A percentile compares a stretch with the other conserved stretches of the same genome.
phyloP scores from a whole-genome alignment of 2,113 vertebrate species.

The Brachirus orientalis region DNA sequence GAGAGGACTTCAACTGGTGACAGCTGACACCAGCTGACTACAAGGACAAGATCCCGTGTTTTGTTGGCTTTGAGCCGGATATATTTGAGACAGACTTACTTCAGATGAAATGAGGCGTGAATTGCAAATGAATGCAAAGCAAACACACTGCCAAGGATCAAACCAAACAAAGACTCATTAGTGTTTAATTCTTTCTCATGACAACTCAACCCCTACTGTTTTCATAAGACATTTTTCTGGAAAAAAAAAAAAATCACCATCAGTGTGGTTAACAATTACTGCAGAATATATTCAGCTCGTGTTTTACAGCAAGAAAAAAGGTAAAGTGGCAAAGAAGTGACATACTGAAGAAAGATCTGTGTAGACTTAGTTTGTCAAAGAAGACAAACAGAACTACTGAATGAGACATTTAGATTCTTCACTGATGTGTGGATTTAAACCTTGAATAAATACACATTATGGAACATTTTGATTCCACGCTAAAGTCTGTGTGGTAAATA shows the following conservation, averaged over 20 bases:
- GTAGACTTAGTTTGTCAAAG: slow-evolving; percentile 16
- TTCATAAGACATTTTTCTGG: slow-evolving; percentile 7
- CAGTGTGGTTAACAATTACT: background rate
- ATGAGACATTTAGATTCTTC: background rate
- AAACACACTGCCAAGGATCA: no score
- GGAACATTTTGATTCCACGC: background rate
- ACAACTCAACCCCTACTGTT: slow-evolving; percentile 31
- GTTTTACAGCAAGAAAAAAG: background rate
- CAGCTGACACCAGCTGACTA: slow-evolving; percentile 35
- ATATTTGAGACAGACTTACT: slow-evolving; percentile 36
- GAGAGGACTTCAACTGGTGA: slow-evolving; percentile 44
- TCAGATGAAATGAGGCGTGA: slow-evolving; percentile 18
- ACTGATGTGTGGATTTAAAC: background rate
- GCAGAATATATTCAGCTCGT: slow-evolving; percentile 7
- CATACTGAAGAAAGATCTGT: slow-evolving; percentile 15
- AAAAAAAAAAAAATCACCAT: slow-evolving; percentile 26
- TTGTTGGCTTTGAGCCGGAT: slow-evolving; percentile 43
- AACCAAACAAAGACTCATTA: slow-evolving; percentile 42
- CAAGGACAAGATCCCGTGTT: slow-evolving; percentile 24
- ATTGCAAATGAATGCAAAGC: slow-evolving; percentile 26
- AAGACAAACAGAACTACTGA: background rate
- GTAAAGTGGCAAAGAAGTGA: background rate
- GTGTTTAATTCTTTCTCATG: slow-evolving; percentile 24
- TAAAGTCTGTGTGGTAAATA: background rate
- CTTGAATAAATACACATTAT: background rate